A percentile compares a stretch with the other conserved stretches of the same genome.
These are phyloP conservation scores for Equus przewalskii DNA, from an alignment of 2,113 vertebrate species.

Conservation along the genomic window DNA sequence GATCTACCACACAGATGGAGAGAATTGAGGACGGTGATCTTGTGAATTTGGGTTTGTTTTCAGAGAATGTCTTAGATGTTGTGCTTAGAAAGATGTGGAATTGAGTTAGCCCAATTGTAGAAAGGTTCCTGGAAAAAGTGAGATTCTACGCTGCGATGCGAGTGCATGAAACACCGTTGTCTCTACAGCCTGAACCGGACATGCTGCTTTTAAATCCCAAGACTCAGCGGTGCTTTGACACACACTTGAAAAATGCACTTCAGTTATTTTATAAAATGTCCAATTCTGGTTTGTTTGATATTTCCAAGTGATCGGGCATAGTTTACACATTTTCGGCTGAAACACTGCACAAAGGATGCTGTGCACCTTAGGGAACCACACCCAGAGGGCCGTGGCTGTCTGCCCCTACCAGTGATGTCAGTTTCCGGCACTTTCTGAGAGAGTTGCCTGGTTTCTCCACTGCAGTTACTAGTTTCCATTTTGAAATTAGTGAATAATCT, in stretches of 20 bases:
- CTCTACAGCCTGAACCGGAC: rapidly evolving
- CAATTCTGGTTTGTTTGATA: background rate
- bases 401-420: background rate
- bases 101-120: background rate
- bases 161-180: rapidly evolving
- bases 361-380: background rate
- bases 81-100: background rate
- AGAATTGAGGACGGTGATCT: rapidly evolving
- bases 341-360: rapidly evolving
- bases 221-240: background rate
- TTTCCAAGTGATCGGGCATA: too few species aligned
- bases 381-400: rapidly evolving
- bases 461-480: background rate
- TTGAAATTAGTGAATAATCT: background rate
- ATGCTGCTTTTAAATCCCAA: rapidly evolving
- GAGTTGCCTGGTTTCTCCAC: too few species aligned
- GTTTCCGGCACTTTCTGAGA: background rate
- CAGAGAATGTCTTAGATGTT: rapidly evolving
- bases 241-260: background rate
- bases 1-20: rapidly evolving
- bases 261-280: background rate
- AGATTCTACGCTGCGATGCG: rapidly evolving
- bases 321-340: background rate
- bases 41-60: background rate
- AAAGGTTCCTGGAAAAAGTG: too few species aligned